Conservation (phyloP, 2,113 vertebrate species). For the Eira barbara region DNA sequence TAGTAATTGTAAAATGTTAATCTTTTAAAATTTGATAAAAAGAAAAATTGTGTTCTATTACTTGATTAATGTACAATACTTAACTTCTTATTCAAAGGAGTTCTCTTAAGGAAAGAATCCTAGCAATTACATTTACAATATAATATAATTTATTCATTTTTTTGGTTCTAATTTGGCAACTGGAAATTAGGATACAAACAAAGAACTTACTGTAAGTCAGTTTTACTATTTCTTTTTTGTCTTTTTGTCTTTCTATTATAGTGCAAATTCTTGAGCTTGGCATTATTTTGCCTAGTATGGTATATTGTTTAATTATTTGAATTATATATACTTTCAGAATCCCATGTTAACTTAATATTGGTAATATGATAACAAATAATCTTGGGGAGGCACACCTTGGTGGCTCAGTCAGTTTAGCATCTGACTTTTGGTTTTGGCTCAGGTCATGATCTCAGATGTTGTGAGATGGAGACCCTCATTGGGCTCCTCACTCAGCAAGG, state of each 20-base stretch:
- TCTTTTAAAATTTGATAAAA: slow-evolving; percentile 5
- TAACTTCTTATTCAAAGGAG: slow-evolving; percentile 35
- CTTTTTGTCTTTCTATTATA: not conserved
- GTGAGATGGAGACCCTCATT: not conserved
- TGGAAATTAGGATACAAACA: slow-evolving; percentile 33
- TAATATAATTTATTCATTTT: not conserved
- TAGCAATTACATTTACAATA: not conserved
- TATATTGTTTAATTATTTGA: slow-evolving; percentile 26
- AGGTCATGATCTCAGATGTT: not conserved
- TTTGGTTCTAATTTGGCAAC: not conserved
- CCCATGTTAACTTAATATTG: slow-evolving; percentile 17
- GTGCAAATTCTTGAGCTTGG: not conserved
- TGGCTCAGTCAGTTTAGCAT: not conserved
- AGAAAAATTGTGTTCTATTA: not conserved
- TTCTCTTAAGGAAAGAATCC: not conserved
- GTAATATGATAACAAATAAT: slow-evolving; percentile 15
- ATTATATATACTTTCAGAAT: slow-evolving; percentile 21
- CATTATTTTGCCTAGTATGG: not conserved
- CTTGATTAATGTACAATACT: not conserved
- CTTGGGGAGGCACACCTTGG: not conserved
- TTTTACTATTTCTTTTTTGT: not conserved
- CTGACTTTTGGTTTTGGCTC: not conserved
- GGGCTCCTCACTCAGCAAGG: not conserved
- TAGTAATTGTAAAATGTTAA: slow-evolving; percentile 19
- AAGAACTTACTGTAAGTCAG: not conserved